Evolutionary conservation across 2,888 invertebrate species (phyloP).

Genomic region (Carabus problematicus): DNA sequence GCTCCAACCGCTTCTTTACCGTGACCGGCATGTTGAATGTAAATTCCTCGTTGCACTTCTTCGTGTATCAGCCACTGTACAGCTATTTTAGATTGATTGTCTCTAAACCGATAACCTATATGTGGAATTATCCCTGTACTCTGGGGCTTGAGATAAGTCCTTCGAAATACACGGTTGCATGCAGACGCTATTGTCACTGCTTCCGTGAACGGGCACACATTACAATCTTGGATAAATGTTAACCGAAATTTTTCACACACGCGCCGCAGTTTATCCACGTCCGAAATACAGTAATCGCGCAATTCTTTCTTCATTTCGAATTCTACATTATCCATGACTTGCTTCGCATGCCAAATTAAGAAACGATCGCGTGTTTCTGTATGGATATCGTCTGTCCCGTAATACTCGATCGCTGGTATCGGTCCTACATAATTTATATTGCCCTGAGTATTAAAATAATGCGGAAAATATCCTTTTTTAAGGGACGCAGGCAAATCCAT

Average conservation of each 20-base stretch:
- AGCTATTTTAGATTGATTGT: conserved; percentile 19
- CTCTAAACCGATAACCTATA: conserved; percentile 47
- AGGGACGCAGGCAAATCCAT: not conserved
- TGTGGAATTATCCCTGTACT: conserved; percentile 49
- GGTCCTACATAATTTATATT: too few relatives aligned
- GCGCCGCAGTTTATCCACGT: conserved; percentile 49
- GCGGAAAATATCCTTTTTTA: too few relatives aligned
- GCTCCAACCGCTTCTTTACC: conserved; percentile 30
- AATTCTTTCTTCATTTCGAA: conserved; percentile 45
- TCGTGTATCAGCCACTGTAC: conserved; percentile 43
- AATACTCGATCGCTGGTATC: too few relatives aligned
- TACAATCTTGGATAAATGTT: conserved; percentile 44
- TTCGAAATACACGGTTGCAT: conserved; percentile 48
- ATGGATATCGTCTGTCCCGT: too few relatives aligned
- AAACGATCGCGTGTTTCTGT: not conserved
- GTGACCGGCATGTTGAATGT: conserved; percentile 37
- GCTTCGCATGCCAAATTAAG: not conserved
- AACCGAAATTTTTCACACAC: conserved; percentile 49
- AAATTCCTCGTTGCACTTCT: conserved; percentile 37
- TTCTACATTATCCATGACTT: not conserved
- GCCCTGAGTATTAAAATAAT: too few relatives aligned
- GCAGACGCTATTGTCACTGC: conserved; percentile 47
- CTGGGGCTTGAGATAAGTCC: conserved; percentile 48
- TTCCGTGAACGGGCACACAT: conserved; percentile 49
- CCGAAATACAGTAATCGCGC: conserved; percentile 45